phyloP scores from a whole-genome alignment of 2,797 vertebrate species.

The Parotocinclus haroldoi region DNA sequence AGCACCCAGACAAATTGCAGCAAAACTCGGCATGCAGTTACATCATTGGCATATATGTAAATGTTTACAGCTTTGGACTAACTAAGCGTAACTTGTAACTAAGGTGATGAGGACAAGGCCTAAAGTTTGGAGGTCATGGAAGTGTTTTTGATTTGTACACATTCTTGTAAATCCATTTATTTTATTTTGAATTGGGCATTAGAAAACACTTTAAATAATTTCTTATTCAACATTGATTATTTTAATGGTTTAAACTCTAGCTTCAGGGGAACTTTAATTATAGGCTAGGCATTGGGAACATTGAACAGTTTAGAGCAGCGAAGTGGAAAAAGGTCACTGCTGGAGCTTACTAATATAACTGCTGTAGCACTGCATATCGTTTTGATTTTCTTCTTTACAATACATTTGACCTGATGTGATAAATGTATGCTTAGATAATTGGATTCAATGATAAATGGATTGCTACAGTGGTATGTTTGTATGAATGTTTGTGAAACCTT shows the following conservation, averaged over 20 bases:
- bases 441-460: background rate
- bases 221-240: background rate
- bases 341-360: background rate
- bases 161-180: no score
- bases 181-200: no score
- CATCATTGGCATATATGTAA: no score
- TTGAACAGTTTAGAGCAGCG: background rate
- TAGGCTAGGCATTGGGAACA: background rate
- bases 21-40: no score
- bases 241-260: background rate
- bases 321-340: background rate
- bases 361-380: background rate
- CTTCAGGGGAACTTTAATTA: background rate
- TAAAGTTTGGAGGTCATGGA: no score
- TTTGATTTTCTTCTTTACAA: background rate
- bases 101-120: no score
- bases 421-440: background rate
- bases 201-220: no score
- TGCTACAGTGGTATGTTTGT: background rate
- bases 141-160: no score
- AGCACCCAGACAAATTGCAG: no score
- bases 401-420: background rate
- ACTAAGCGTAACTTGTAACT: no score
- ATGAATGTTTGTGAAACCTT: no score
- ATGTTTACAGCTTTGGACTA: no score